Evolutionary conservation across 2,113 vertebrate genomes (phyloP).

Genomic region (Tympanuchus pallidicinctus): DNA sequence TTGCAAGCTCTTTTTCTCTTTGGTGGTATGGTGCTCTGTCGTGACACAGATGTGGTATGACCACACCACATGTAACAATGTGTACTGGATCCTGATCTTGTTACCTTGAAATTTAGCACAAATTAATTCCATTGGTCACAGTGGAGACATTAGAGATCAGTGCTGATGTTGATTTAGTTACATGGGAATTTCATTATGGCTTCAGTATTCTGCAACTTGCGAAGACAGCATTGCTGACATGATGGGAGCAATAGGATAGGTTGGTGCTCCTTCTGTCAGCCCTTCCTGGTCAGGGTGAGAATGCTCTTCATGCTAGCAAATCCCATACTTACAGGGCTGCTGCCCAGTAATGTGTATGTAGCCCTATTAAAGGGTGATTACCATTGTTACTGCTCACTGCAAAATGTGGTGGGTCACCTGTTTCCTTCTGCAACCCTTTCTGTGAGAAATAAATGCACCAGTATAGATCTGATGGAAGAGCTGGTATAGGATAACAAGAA

Average conservation of each 20-base stretch:
- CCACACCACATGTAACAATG: accelerated
- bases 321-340: not conserved
- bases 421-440: not conserved
- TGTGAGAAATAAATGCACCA: not conserved
- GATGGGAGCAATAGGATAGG: not conserved
- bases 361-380: not conserved
- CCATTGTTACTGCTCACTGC: not conserved
- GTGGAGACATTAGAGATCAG: not conserved
- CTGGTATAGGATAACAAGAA: not conserved
- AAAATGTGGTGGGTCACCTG: not conserved
- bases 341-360: not conserved
- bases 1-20: not conserved
- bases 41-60: not conserved
- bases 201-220: not conserved
- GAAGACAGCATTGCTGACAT: not conserved
- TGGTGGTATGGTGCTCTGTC: not conserved
- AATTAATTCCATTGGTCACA: not conserved
- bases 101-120: not conserved
- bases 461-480: not conserved
- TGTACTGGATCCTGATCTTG: not conserved
- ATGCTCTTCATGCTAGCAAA: not conserved
- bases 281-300: not conserved
- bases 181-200: not conserved
- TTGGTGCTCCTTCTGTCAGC: not conserved
- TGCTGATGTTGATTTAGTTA: not conserved